Conservation (phyloP, 2,113 vertebrate species). For the Phrynocephalus versicolor region DNA sequence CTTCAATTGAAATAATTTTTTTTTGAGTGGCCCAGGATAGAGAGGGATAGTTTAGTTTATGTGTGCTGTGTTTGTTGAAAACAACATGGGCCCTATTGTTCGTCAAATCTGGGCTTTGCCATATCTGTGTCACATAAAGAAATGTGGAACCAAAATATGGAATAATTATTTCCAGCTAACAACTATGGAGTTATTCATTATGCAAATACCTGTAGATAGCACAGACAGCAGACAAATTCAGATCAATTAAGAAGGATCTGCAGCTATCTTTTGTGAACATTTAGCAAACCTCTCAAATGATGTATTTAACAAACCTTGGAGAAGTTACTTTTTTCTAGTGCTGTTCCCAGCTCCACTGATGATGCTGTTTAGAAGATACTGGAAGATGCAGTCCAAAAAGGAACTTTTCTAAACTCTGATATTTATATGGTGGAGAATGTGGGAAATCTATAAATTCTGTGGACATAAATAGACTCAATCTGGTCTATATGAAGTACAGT, state of each 20-base stretch:
- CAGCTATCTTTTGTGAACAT: background rate
- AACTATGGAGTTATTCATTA: background rate
- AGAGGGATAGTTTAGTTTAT: background rate
- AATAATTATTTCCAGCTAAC: background rate
- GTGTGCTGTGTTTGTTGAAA: background rate
- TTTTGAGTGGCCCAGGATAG: background rate
- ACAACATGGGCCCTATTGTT: background rate
- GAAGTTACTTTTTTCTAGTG: too few relatives aligned
- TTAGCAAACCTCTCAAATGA: background rate
- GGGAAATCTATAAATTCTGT: background rate
- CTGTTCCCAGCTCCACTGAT: too few relatives aligned
- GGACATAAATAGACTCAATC: background rate
- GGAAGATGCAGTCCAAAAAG: too few relatives aligned
- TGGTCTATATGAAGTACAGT: background rate
- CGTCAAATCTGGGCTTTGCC: background rate
- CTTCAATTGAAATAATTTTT: background rate
- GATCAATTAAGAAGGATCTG: background rate
- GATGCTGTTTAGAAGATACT: too few relatives aligned
- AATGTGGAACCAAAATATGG: background rate
- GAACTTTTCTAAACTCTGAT: too few relatives aligned
- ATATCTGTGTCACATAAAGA: background rate
- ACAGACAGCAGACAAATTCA: too few relatives aligned
- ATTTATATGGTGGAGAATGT: too few relatives aligned
- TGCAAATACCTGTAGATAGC: background rate
- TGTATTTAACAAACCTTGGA: too few relatives aligned